phyloP scores from a whole-genome alignment of 2,113 vertebrate species.

The Serinus canaria region DNA sequence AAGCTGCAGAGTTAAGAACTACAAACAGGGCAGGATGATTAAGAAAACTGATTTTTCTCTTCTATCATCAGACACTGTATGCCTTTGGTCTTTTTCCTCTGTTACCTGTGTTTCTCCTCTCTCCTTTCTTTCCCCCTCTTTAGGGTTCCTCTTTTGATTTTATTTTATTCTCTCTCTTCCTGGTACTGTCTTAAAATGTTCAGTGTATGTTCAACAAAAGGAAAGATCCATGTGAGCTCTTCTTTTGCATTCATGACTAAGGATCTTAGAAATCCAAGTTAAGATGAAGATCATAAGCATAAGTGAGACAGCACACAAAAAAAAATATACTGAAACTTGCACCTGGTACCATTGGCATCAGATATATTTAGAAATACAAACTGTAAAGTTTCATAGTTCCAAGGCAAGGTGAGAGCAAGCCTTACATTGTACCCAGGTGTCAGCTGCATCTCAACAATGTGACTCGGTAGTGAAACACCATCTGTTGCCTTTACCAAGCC shows the following conservation, averaged over 20 bases:
- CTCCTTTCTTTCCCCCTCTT: not conserved
- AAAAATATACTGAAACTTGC: not conserved
- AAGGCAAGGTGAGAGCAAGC: not conserved
- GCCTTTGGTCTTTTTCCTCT: not conserved
- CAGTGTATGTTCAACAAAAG: not conserved
- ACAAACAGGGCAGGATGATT: not conserved
- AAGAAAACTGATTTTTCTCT: not conserved
- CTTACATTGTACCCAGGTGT: not conserved
- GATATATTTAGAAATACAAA: not conserved
- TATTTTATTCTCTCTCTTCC: not conserved
- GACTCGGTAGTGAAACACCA: not conserved
- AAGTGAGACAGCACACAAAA: not conserved
- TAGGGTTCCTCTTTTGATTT: not conserved
- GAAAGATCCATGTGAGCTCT: not conserved
- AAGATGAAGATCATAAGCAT: not conserved
- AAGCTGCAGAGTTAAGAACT: not conserved
- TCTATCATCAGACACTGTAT: fast-evolving
- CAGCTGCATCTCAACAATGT: not conserved
- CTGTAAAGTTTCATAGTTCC: not conserved
- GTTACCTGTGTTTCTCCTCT: not conserved
- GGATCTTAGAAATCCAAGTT: not conserved
- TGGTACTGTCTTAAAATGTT: not conserved
- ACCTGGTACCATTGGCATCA: not conserved
- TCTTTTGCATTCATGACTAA: not conserved
- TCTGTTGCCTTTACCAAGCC: not conserved